These are phyloP conservation scores for Helicoverpa armigera DNA, from an alignment of 1,140 invertebrate species.

Conservation along the genomic window DNA sequence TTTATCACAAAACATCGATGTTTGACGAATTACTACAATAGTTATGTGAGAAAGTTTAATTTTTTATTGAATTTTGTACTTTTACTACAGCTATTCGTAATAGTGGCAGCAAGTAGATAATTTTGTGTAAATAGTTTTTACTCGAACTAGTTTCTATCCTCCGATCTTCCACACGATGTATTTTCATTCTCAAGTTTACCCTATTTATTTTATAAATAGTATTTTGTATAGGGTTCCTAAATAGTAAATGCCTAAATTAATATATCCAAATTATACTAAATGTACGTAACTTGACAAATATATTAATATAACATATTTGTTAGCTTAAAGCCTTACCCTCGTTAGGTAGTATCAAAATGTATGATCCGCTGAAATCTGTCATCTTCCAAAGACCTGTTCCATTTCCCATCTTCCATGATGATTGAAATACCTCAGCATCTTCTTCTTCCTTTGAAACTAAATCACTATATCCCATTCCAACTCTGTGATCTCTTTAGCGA, in stretches of 20 bases:
- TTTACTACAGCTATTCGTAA: conserved; percentile 39
- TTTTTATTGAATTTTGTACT: conserved; percentile 39
- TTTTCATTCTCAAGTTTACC: neutral
- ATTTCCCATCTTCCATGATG: neutral
- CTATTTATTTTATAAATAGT: conserved; percentile 10
- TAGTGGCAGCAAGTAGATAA: conserved; percentile 16
- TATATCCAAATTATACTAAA: conserved; percentile 33
- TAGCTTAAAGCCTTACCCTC: conserved; percentile 35
- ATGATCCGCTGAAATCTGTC: neutral
- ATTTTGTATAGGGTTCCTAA: conserved; percentile 18
- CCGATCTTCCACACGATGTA: conserved; percentile 19
- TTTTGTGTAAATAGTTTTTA: conserved; percentile 7
- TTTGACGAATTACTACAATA: conserved; percentile 48
- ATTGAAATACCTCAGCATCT: conserved; percentile 36
- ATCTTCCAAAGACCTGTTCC: conserved; percentile 41
- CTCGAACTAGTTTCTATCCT: neutral
- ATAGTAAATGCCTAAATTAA: conserved; percentile 3
- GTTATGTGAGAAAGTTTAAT: conserved; percentile 14
- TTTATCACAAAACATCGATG: conserved; percentile 39
- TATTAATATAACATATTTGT: neutral
- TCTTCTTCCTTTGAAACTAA: conserved; percentile 22
- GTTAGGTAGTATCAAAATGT: neutral
- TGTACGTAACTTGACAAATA: conserved; percentile 18
- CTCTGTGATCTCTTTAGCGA: conserved; percentile 60
- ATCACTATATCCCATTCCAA: conserved; percentile 49